Evolutionary conservation across 2,797 vertebrate genomes (phyloP).

Genomic region (Sciurus vulgaris): DNA sequence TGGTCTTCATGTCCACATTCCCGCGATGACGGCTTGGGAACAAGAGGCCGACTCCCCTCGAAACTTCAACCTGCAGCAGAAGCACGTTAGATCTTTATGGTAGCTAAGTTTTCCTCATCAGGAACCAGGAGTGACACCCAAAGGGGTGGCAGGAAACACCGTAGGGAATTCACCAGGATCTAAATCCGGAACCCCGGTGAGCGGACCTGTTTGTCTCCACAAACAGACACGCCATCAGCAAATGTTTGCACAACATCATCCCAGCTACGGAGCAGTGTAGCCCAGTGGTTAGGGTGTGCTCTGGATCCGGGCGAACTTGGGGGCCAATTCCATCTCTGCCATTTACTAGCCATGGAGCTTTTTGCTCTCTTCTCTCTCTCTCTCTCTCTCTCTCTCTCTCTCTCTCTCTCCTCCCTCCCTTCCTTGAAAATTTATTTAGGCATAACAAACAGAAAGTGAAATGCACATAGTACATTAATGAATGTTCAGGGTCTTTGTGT

Average conservation of each 20-base stretch:
- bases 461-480: too few species aligned
- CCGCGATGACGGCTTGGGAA: constrained; percentile 40
- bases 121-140: neutral
- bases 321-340: neutral
- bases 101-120: constrained; percentile 22
- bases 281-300: neutral
- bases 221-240: constrained; percentile 69
- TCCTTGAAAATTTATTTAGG: neutral
- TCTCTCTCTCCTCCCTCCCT: neutral
- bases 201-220: constrained; percentile 58
- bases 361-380: neutral
- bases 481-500: neutral
- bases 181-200: constrained; percentile 65
- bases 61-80: neutral
- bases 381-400: neutral
- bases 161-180: constrained; percentile 58
- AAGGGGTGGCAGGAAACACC: constrained; percentile 60
- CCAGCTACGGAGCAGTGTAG: accelerated
- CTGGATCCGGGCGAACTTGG: neutral
- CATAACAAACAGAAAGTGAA: neutral
- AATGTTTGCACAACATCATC: neutral
- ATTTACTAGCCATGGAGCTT: neutral
- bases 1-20: constrained; percentile 72
- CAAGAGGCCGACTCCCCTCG: constrained; percentile 32
- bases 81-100: neutral